A percentile compares a stretch with the other conserved stretches of the same genome.
Evolutionary conservation across 2,113 vertebrate species (phyloP).

Genomic region (Cacatua alba): DNA sequence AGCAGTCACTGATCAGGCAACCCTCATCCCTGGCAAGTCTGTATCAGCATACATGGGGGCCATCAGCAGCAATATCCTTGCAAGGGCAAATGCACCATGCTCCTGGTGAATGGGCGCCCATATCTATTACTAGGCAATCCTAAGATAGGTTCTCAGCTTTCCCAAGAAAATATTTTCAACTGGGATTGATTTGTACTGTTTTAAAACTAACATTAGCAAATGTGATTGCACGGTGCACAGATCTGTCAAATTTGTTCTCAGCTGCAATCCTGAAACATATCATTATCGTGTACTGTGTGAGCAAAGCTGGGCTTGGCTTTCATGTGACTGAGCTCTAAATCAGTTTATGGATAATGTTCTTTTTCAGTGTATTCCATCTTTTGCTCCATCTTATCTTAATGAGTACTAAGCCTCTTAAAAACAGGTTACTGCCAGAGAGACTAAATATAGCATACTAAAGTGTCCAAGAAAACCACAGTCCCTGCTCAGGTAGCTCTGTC

Average conservation of each 20-base stretch:
- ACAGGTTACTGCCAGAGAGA: neutral
- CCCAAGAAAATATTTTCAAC: slow-evolving; percentile 19
- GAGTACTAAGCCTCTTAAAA: slow-evolving; percentile 28
- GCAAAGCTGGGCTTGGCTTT: slow-evolving; percentile 44
- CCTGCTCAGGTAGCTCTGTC: slow-evolving; percentile 44
- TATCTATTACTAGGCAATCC: neutral
- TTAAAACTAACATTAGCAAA: slow-evolving; percentile 31
- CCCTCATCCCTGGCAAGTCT: neutral
- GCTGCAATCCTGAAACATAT: slow-evolving; percentile 27
- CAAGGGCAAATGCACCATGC: neutral
- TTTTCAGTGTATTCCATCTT: slow-evolving; percentile 1
- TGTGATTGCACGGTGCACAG: neutral
- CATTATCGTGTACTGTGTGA: slow-evolving; percentile 20
- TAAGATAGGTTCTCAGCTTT: neutral
- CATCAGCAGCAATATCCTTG: neutral
- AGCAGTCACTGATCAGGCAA: neutral
- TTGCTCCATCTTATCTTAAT: slow-evolving; percentile 21
- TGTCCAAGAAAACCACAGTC: neutral
- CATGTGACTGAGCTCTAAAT: slow-evolving; percentile 30
- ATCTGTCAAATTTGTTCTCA: slow-evolving; percentile 46
- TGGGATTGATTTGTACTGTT: slow-evolving; percentile 3
- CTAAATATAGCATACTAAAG: neutral
- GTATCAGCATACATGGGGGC: neutral
- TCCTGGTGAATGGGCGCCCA: neutral
- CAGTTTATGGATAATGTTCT: slow-evolving; percentile 1